phyloP scores from a whole-genome alignment of 1,140 invertebrate species.

The Ceratosolen solmsi region DNA sequence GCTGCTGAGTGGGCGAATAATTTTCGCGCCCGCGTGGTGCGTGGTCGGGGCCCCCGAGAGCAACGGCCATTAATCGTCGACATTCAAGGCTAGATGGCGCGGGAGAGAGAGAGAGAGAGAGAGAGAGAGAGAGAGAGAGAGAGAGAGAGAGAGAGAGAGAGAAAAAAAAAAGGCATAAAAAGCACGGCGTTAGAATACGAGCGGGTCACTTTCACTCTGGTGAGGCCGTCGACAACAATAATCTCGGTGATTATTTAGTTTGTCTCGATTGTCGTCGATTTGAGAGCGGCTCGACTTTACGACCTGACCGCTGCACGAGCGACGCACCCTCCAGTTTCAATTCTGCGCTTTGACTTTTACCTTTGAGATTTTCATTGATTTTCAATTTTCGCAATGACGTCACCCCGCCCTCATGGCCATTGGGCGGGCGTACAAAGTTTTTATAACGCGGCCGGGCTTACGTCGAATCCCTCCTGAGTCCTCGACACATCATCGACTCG shows the following conservation, averaged over 20 bases:
- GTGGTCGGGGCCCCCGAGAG: no score
- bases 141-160: no score
- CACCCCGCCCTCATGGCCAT: neutral
- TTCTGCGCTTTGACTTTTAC: constrained; percentile 2
- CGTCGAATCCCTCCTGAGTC: no score
- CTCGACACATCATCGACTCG: no score
- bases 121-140: no score
- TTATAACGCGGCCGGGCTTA: no score
- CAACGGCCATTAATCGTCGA: no score
- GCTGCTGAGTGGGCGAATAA: constrained; percentile 10
- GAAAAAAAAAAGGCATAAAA: neutral
- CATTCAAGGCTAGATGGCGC: no score
- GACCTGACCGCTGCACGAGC: neutral
- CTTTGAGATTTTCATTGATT: neutral
- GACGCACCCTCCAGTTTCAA: neutral
- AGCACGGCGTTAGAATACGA: neutral
- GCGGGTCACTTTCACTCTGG: constrained; percentile 10
- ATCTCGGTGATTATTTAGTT: neutral
- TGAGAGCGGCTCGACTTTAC: no score
- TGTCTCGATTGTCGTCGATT: no score
- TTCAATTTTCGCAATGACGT: neutral
- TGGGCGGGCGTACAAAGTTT: no score
- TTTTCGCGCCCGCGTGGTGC: neutral
- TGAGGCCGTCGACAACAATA: neutral
- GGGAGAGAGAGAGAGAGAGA: no score